Conservation (phyloP, 2,888 invertebrate genomes). For the Dione vanillae region DNA sequence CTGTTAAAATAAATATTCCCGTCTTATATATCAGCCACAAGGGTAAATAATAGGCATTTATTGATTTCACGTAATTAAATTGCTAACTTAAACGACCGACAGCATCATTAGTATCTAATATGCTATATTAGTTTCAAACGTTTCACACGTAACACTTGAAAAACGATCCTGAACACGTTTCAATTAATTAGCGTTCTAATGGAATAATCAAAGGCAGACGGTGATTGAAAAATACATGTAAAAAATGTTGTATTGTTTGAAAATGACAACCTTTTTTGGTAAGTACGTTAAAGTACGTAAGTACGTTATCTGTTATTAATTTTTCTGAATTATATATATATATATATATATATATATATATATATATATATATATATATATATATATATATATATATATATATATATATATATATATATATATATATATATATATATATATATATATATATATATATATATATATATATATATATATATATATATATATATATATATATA, state of each 20-base stretch:
- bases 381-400: too few relatives aligned
- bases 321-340: too few relatives aligned
- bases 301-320: background rate
- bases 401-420: too few relatives aligned
- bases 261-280: background rate
- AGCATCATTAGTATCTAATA: constrained; percentile 1
- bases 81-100: constrained; percentile 4
- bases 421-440: too few relatives aligned
- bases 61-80: constrained; percentile 24
- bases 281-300: too few relatives aligned
- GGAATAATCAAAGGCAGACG: background rate
- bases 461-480: too few relatives aligned
- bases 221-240: background rate
- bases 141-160: constrained; percentile 16
- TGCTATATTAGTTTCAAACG: background rate
- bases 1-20: background rate
- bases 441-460: too few relatives aligned
- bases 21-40: constrained; percentile 14
- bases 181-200: background rate
- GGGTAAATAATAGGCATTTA: constrained; percentile 21
- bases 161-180: background rate
- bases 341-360: too few relatives aligned
- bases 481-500: too few relatives aligned
- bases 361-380: too few relatives aligned
- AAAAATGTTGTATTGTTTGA: background rate